These are phyloP conservation scores for Euura saliciscinereae DNA, from an alignment of 1,140 invertebrate species.

Conservation along the genomic window DNA sequence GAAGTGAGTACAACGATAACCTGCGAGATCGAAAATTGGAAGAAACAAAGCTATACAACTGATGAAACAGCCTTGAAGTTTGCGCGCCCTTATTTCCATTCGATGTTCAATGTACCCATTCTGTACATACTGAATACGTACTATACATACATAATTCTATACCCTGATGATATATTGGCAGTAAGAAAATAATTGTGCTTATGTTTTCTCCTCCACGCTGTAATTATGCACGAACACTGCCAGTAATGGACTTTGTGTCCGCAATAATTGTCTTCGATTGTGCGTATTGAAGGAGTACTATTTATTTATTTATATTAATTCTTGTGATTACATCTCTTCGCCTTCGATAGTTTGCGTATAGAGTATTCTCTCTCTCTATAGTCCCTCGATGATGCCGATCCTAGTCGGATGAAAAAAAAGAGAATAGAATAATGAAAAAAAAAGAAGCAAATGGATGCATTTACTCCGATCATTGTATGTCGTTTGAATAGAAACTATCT, in stretches of 20 bases:
- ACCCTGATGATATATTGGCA: background rate
- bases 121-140: no score
- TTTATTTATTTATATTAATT: background rate
- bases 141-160: no score
- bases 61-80: no score
- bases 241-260: background rate
- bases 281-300: background rate
- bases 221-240: background rate
- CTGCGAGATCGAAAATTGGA: no score
- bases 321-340: background rate
- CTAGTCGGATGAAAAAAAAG: background rate
- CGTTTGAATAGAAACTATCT: background rate
- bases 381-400: background rate
- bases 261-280: no score
- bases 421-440: background rate
- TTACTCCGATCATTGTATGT: background rate
- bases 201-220: background rate
- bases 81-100: no score
- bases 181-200: slow-evolving; percentile 13
- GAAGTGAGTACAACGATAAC: no score
- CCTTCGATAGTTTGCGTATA: background rate
- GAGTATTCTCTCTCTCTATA: background rate
- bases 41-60: no score
- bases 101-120: no score
- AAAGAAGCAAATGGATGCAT: no score